Evolutionary conservation across 2,888 invertebrate genomes (phyloP), one percentile per base, ranked within the genome.

Genomic region (Drosophila seclusa): DNA sequence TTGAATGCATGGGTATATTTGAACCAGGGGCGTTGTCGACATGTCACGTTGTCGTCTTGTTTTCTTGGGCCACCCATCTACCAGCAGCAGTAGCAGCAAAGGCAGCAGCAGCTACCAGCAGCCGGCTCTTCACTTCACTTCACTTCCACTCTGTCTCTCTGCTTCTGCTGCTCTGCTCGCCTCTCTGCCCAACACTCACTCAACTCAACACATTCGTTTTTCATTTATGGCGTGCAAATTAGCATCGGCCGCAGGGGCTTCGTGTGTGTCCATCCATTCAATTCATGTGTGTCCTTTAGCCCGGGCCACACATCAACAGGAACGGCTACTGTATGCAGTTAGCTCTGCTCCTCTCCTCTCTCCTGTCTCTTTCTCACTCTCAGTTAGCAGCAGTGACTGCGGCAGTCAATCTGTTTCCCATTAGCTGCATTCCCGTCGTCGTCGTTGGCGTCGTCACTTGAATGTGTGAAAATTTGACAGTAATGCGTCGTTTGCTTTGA

Each of bases 151-250:
- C 40, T 34, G 31, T 34, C 5, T 34, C 54, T 58, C n/a, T 16
- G 16, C 45, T 40, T 45, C 42, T 18, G n/a, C 16, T 18, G n/a
- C 45, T 48, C 16, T 24, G 40, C 49, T 27, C 27, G 24, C 60
- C 45, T 24, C 45, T 53, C 29, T 62, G 34, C 29, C 40, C 57
- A 40, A 4, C 27, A 55, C 68, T 13, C 24, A 24, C 16, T 45
- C 72, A 85, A 78, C 79, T 88, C 86, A 76, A 71, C 90, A 77
- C 83, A 85, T 89, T 79, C 88, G 87, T 82, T 83, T 85, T 83
- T 75, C 89, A 76, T 90, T 87, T 90, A 90, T 88, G 88, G 89
- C 81, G 83, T 90, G 87, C 88, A 90, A 87, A 87, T 87, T 90
- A 87, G 90, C 87, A 82, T 82, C 73, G 71, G 80, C 88, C 85